Evolutionary conservation across 2,888 invertebrate species (phyloP).

Genomic region (Harpagoxenus sublaevis): DNA sequence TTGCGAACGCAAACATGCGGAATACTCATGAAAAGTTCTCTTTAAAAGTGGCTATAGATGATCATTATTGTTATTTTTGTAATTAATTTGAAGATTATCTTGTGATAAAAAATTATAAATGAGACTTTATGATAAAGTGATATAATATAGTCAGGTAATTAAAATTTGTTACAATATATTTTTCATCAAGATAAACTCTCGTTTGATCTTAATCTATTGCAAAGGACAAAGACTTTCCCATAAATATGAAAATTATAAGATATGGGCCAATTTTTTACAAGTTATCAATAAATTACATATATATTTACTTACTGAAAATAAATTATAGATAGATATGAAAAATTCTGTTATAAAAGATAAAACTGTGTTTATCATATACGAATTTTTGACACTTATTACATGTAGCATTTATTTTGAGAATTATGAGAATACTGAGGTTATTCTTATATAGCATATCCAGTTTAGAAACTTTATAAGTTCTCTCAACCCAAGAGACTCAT

Average conservation of each 20-base stretch:
- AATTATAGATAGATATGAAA: neutral
- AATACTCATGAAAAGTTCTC: too few species aligned
- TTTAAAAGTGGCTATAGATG: neutral
- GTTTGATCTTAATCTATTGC: neutral
- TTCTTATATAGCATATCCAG: conserved; percentile 25
- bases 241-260: neutral
- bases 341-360: neutral
- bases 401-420: conserved; percentile 4
- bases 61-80: neutral
- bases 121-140: neutral
- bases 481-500: conserved; percentile 26
- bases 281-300: neutral
- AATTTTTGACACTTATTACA: conserved; percentile 16
- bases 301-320: neutral
- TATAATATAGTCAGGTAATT: neutral
- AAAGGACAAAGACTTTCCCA: neutral
- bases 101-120: neutral
- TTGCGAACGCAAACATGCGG: neutral
- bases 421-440: conserved; percentile 23
- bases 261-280: neutral
- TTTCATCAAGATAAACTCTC: neutral
- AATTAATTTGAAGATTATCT: neutral
- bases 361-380: neutral
- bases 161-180: neutral
- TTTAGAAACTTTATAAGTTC: conserved; percentile 55